Percentiles rank a stretch among this genome's conserved stretches.
These are phyloP conservation scores for Clarias pachynema DNA, from an alignment of 2,797 vertebrate species.

Conservation along the genomic window DNA sequence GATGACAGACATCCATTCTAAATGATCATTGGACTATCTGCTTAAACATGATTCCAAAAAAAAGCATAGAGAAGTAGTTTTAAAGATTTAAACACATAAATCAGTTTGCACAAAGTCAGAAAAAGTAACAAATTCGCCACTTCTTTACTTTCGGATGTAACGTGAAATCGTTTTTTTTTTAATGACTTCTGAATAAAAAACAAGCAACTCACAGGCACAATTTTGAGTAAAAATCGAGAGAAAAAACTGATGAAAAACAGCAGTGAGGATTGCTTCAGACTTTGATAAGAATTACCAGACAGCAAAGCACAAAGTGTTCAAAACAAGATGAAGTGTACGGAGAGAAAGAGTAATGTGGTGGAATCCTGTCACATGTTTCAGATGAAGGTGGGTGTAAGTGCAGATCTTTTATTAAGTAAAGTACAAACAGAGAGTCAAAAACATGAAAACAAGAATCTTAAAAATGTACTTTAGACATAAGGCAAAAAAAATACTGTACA, in stretches of 20 bases:
- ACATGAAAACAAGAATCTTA: too few species aligned
- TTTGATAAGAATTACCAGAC: not conserved
- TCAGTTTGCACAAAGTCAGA: not conserved
- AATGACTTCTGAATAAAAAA: slow-evolving; percentile 2
- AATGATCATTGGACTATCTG: not conserved
- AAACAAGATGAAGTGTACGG: not conserved
- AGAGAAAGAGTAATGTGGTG: not conserved
- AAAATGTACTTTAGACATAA: too few species aligned
- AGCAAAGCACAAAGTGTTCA: not conserved
- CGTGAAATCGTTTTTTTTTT: not conserved
- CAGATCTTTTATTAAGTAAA: too few species aligned
- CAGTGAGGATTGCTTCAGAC: not conserved
- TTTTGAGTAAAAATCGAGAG: not conserved
- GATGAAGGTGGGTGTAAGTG: too few species aligned
- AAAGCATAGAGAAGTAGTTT: not conserved
- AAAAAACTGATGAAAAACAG: not conserved
- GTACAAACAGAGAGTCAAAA: too few species aligned
- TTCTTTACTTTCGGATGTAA: not conserved
- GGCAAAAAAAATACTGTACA: too few species aligned
- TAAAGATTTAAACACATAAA: not conserved
- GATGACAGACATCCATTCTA: not conserved
- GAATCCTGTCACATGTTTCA: not conserved
- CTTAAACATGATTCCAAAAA: not conserved
- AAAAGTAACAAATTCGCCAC: not conserved
- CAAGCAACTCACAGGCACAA: not conserved